Evolutionary conservation across 1,140 invertebrate genomes (phyloP), one percentile per base, ranked within the genome.

Genomic region (Drosophila arizonae): DNA sequence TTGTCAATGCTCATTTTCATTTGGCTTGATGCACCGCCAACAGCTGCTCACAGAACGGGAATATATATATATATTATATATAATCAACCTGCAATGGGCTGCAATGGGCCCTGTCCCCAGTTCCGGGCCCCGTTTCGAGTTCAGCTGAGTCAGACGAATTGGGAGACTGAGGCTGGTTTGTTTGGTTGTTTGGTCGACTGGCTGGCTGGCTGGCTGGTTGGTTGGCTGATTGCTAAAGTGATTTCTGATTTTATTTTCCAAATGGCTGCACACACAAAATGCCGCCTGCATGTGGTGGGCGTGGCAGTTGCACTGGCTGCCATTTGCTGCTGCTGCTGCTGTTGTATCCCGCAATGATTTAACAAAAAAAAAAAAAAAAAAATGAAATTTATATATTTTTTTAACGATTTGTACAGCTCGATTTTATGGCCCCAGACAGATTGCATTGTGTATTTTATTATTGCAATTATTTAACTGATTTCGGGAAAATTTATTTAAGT

Each of bases 181-280:
- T 24, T 26, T 62, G 58, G 28, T n/a, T 58, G 56, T n/a, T 46
- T 33, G 33, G 33, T 33, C 6, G 33, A 9, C 33, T 36, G 45
- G 45, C 17, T 60, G 56, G 24, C 21, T 54, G 51, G 17, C 5
- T 58, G 56, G 56, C 4, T 46, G 24, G 1, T 6, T 51, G 55
- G 4, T 41, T 60, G 57, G 57, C 43, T 73, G 71, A 69, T 62
- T 73, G 57, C 55, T 68, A 36, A 72, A 61, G 64, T 62, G 71
- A 69, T 77, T 76, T 86, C 73, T 76, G 82, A 87, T 81, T 86
- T 87, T 54, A 87, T 86, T 86, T 85, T 86, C 82, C 81, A 69
- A 87, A 70, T 81, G 81, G 78, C 62, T 87, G 81, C 60, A 70
- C 77, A 78, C 72, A 73, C 72, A 79, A 81, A 81, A 72, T 81